A percentile compares a stretch with the other conserved stretches of the same genome.
These are phyloP conservation scores for Drosophila mettleri DNA, from an alignment of 2,888 invertebrate genomes.

Conservation along the genomic window DNA sequence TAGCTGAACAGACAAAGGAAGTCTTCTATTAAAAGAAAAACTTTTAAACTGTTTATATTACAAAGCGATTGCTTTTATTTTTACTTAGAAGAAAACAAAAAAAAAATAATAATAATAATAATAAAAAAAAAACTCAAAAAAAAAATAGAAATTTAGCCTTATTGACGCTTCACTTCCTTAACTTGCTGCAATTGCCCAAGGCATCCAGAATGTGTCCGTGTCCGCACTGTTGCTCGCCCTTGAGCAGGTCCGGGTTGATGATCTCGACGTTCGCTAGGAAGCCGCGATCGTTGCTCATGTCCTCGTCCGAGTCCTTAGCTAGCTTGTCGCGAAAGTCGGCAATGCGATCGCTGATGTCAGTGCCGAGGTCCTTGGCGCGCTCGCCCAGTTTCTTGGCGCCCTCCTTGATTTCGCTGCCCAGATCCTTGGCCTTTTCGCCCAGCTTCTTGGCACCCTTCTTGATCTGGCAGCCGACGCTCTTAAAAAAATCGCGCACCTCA, in stretches of 20 bases:
- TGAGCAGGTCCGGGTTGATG: conserved; percentile 81
- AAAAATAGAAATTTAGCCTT: conserved; percentile 16
- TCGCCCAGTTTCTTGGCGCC: conserved; percentile 79
- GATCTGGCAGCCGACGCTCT: conserved; percentile 80
- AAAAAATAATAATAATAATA: conserved; percentile 6
- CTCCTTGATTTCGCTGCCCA: conserved; percentile 79
- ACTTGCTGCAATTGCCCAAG: conserved; percentile 83
- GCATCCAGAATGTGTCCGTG: conserved; percentile 83
- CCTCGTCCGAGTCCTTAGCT: conserved; percentile 73
- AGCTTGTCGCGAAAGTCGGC: conserved; percentile 80
- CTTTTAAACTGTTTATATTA: neutral
- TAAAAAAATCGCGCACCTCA: conserved; percentile 77
- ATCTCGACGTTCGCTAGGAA: conserved; percentile 80
- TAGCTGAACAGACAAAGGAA: too few relatives aligned
- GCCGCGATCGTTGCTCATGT: conserved; percentile 59
- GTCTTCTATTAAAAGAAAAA: neutral
- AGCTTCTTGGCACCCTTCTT: conserved; percentile 78
- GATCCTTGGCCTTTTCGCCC: conserved; percentile 78
- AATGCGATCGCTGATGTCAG: conserved; percentile 76
- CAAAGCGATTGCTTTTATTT: conserved; percentile 10
- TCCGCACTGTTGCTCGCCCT: conserved; percentile 82
- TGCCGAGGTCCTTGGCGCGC: conserved; percentile 79
- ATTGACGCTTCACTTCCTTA: conserved; percentile 70
- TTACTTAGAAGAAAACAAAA: conserved; percentile 7
- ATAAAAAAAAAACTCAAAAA: conserved; percentile 20